Evolutionary conservation across 2,113 vertebrate species (phyloP).

Genomic region (Macquaria ambigua): DNA sequence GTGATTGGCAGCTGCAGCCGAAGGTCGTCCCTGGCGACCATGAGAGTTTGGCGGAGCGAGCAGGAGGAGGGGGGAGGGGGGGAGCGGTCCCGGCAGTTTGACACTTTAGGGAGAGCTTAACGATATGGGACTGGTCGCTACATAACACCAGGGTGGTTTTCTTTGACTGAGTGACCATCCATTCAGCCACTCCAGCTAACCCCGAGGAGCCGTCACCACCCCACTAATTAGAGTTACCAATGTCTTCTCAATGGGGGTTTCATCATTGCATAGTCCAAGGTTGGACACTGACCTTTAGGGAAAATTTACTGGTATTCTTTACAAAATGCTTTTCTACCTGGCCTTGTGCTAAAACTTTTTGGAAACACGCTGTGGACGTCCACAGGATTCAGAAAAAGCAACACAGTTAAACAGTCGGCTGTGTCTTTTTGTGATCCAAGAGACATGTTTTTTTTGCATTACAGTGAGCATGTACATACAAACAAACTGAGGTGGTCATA

Average conservation of each 20-base stretch:
- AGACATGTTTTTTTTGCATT: background rate
- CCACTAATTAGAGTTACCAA: slow-evolving; percentile 78
- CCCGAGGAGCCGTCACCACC: slow-evolving; percentile 72
- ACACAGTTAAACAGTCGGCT: background rate
- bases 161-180: slow-evolving; percentile 89
- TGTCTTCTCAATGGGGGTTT: slow-evolving; percentile 63
- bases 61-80: slow-evolving; percentile 84
- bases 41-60: slow-evolving; percentile 88
- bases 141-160: slow-evolving; percentile 90
- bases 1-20: slow-evolving; percentile 98
- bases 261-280: slow-evolving; percentile 50
- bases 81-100: slow-evolving; percentile 74
- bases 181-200: slow-evolving; percentile 84
- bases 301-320: slow-evolving; percentile 15
- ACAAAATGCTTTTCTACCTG: background rate
- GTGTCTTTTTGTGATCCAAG: background rate
- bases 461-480: background rate
- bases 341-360: slow-evolving; percentile 17
- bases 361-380: background rate
- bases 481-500: background rate
- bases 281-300: slow-evolving; percentile 63
- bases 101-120: slow-evolving; percentile 86
- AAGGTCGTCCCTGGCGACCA: slow-evolving; percentile 93
- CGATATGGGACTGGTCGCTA: slow-evolving; percentile 89
- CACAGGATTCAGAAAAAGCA: background rate